Evolutionary conservation across 2,888 invertebrate species (phyloP).

Genomic region (Nomada ferruginata): DNA sequence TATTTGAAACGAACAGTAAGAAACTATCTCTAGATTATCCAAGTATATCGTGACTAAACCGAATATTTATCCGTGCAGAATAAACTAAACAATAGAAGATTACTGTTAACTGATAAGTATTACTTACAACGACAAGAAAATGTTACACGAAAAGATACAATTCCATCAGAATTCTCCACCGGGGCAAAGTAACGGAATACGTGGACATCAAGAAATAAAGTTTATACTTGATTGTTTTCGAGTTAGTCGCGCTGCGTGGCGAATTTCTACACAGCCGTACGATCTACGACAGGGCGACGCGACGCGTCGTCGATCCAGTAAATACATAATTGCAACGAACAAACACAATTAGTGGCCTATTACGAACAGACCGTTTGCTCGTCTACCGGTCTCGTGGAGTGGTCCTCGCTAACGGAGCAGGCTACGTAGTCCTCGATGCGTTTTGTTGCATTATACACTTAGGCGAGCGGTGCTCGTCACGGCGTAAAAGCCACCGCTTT

Average conservation of each 20-base stretch:
- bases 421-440: slow-evolving; percentile 36
- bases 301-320: slow-evolving; percentile 36
- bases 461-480: not conserved
- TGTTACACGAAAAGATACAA: too few relatives aligned
- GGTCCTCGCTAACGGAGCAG: slow-evolving; percentile 43
- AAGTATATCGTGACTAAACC: too few relatives aligned
- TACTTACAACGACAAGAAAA: too few relatives aligned
- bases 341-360: slow-evolving; percentile 80
- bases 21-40: too few relatives aligned
- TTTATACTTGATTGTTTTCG: too few relatives aligned
- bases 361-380: slow-evolving; percentile 70
- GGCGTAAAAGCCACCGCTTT: slow-evolving; percentile 34
- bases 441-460: slow-evolving; percentile 35
- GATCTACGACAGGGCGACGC: not conserved
- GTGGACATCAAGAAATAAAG: too few relatives aligned
- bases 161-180: not conserved
- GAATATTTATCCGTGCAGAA: too few relatives aligned
- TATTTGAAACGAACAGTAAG: too few relatives aligned
- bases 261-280: not conserved
- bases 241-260: too few relatives aligned
- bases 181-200: too few relatives aligned
- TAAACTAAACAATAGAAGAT: too few relatives aligned
- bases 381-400: slow-evolving; percentile 40
- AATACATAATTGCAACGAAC: slow-evolving; percentile 79
- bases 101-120: too few relatives aligned